phyloP scores from a whole-genome alignment of 2,888 invertebrate genomes.

The Drosophila borborema region DNA sequence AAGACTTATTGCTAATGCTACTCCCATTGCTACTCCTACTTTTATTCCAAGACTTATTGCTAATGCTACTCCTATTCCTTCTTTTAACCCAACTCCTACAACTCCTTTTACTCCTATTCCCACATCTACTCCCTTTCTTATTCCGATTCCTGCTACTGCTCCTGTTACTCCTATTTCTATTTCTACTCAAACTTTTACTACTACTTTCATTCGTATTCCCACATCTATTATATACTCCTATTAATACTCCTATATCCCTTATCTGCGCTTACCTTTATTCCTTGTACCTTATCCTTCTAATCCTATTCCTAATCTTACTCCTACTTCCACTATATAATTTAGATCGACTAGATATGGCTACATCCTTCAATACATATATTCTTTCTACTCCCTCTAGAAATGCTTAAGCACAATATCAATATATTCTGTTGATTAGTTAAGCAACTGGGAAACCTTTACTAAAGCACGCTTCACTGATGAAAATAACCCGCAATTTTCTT shows the following conservation, averaged over 20 bases:
- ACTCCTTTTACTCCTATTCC: neutral
- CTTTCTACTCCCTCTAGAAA: too few species aligned
- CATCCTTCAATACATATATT: neutral
- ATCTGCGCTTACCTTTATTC: neutral
- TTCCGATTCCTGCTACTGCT: neutral
- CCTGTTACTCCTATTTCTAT: neutral
- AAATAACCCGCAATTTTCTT: conserved; percentile 14
- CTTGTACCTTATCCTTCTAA: neutral
- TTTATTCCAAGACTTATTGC: neutral
- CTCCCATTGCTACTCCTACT: neutral
- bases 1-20: neutral
- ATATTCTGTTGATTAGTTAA: neutral
- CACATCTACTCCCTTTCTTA: neutral
- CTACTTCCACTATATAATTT: neutral
- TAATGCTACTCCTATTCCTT: neutral
- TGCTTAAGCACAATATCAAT: neutral
- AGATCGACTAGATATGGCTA: too few species aligned
- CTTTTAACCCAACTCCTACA: neutral
- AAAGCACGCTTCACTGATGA: neutral
- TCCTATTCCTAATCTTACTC: neutral
- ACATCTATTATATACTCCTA: neutral
- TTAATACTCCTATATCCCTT: neutral
- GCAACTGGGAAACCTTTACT: neutral
- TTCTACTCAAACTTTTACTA: neutral
- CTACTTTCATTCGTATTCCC: neutral